These are phyloP conservation scores for Mastomys coucha DNA, from an alignment of 2,113 vertebrate species.

Conservation along the genomic window DNA sequence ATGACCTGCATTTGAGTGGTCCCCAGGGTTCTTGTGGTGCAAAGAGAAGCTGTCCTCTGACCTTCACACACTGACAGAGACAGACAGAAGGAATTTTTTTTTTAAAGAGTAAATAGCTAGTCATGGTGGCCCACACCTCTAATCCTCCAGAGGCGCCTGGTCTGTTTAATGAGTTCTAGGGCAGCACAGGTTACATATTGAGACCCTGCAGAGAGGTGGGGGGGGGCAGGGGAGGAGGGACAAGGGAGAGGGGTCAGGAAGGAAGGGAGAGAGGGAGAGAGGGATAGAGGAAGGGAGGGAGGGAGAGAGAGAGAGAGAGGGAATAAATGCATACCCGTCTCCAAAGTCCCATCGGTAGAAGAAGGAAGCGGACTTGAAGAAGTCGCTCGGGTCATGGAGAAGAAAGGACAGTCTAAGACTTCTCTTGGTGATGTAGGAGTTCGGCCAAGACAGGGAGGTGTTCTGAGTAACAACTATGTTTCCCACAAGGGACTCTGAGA, in stretches of 20 bases:
- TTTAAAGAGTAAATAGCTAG: neutral
- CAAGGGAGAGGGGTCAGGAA: neutral
- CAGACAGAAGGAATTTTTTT: neutral
- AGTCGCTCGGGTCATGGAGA: constrained; percentile 89
- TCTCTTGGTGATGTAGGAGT: constrained; percentile 85
- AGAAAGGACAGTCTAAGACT: constrained; percentile 89
- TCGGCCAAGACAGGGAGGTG: constrained; percentile 81
- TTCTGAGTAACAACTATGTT: constrained; percentile 90
- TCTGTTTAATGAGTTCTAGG: neutral
- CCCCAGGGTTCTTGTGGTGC: neutral
- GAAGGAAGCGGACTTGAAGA: constrained; percentile 88
- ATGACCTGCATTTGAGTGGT: neutral
- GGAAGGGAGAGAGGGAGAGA: no score
- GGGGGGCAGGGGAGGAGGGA: no score
- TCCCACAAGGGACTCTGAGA: constrained; percentile 90
- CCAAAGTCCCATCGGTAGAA: constrained; percentile 93
- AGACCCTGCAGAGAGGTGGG: neutral
- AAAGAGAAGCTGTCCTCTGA: neutral
- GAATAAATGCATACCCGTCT: constrained; percentile 88
- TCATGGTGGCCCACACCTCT: neutral
- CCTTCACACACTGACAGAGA: neutral
- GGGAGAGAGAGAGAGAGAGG: neutral
- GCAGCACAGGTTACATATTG: neutral
- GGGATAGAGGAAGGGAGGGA: neutral
- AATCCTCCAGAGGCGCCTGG: neutral